A percentile compares a stretch with the other conserved stretches of the same genome.
phyloP scores from a whole-genome alignment of 2,888 invertebrate genomes.

The Lasioglossum oenotherae region DNA sequence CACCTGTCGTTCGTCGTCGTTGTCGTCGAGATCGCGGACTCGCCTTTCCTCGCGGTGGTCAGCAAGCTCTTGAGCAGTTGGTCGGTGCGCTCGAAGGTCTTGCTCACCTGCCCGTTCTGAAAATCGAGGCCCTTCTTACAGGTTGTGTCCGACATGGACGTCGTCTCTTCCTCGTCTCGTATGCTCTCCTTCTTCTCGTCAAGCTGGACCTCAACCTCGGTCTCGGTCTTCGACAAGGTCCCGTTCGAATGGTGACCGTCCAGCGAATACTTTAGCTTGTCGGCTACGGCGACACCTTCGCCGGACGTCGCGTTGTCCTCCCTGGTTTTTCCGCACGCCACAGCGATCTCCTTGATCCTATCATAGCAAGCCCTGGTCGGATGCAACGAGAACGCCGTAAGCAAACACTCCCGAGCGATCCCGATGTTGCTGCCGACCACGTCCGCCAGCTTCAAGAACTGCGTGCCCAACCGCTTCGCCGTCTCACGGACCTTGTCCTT shows the following conservation, averaged over 20 bases:
- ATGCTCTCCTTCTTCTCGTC: background rate
- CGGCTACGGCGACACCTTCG: slow-evolving; percentile 4
- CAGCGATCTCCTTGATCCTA: slow-evolving; percentile 86
- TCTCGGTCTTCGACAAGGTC: background rate
- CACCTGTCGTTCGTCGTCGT: slow-evolving; percentile 61
- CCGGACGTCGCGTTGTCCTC: slow-evolving; percentile 74
- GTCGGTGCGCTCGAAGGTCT: slow-evolving; percentile 74
- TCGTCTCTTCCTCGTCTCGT: background rate
- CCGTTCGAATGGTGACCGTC: slow-evolving; percentile 36
- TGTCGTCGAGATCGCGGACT: slow-evolving; percentile 34
- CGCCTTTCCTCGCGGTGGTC: slow-evolving; percentile 70
- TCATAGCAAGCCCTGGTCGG: slow-evolving; percentile 88
- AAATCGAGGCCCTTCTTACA: slow-evolving; percentile 64
- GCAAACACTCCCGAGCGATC: slow-evolving; percentile 89
- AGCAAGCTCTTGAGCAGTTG: slow-evolving; percentile 76
- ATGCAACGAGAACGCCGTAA: slow-evolving; percentile 91
- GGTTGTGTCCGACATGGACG: slow-evolving; percentile 22
- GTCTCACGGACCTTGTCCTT: slow-evolving; percentile 85
- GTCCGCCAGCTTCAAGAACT: slow-evolving; percentile 88
- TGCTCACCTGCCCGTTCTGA: slow-evolving; percentile 66
- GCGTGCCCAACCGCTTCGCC: slow-evolving; percentile 86
- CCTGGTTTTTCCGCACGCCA: slow-evolving; percentile 85
- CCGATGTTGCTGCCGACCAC: slow-evolving; percentile 86
- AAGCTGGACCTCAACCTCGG: background rate
- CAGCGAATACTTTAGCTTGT: slow-evolving; percentile 26